A percentile compares a stretch with the other conserved stretches of the same genome.
Conservation (phyloP, 1,140 invertebrate species). For the Oreohelix idahoensis region DNA sequence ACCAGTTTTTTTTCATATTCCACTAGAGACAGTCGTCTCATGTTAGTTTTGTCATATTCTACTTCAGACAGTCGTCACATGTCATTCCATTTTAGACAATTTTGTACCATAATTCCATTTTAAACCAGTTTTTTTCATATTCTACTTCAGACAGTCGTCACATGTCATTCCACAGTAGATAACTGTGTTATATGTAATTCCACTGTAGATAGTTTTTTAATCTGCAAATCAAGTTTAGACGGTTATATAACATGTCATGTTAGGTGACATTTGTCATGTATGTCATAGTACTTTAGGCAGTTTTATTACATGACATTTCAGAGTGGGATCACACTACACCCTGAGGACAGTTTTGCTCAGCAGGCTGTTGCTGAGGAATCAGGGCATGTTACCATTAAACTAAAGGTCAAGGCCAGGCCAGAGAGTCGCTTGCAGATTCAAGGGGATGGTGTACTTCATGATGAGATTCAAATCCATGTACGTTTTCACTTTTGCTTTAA, state of each 20-base stretch:
- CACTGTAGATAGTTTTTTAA: background rate
- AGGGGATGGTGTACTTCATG: constrained; percentile 55
- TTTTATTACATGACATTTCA: constrained; percentile 40
- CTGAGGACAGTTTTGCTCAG: constrained; percentile 72
- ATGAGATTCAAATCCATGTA: constrained; percentile 74
- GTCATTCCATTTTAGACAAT: background rate
- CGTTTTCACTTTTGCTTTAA: too few species aligned
- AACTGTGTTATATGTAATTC: background rate
- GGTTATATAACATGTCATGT: background rate
- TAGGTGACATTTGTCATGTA: too few species aligned
- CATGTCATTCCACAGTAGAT: background rate
- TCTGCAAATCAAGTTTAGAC: background rate
- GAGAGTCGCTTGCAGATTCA: constrained; percentile 54
- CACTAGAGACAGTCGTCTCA: background rate
- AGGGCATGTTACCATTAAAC: constrained; percentile 72
- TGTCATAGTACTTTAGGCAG: background rate
- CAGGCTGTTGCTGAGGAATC: constrained; percentile 70
- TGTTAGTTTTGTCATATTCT: background rate
- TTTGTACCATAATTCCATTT: background rate
- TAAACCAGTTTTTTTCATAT: too few species aligned
- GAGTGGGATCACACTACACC: constrained; percentile 62
- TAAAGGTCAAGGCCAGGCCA: constrained; percentile 63
- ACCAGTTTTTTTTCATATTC: background rate
- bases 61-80: background rate
- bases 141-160: too few species aligned